Conservation (phyloP, 1,140 invertebrate genomes). For the Vollenhovia emeryi region DNA sequence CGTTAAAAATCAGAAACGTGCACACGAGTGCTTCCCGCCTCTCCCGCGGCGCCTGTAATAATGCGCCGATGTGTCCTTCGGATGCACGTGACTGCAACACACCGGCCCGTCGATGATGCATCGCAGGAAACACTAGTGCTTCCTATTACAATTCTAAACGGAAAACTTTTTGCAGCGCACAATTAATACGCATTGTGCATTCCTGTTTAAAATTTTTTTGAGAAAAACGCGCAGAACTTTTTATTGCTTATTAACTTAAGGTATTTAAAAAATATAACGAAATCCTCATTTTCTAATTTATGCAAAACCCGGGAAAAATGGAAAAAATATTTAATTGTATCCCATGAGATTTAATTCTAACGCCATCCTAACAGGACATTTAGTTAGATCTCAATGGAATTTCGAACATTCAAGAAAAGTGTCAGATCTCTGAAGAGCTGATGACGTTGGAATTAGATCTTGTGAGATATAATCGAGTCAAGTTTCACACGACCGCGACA, state of each 20-base stretch:
- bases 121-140: not conserved
- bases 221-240: not conserved
- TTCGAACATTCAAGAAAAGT: too few species aligned
- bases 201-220: not conserved
- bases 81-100: slow-evolving; percentile 32
- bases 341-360: too few species aligned
- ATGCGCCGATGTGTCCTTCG: not conserved
- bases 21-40: not conserved
- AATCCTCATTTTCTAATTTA: too few species aligned
- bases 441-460: too few species aligned
- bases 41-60: not conserved
- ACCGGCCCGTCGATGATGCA: not conserved
- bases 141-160: not conserved
- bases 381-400: too few species aligned
- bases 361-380: too few species aligned
- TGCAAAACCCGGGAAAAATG: too few species aligned
- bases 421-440: too few species aligned
- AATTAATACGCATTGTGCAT: not conserved
- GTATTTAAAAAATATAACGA: not conserved
- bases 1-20: not conserved
- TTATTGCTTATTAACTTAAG: not conserved
- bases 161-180: not conserved
- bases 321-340: too few species aligned
- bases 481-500: too few species aligned
- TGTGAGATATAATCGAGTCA: too few species aligned